These are phyloP conservation scores for Mesochorus sp. DNA, from an alignment of 2,888 invertebrate species.

Conservation along the genomic window DNA sequence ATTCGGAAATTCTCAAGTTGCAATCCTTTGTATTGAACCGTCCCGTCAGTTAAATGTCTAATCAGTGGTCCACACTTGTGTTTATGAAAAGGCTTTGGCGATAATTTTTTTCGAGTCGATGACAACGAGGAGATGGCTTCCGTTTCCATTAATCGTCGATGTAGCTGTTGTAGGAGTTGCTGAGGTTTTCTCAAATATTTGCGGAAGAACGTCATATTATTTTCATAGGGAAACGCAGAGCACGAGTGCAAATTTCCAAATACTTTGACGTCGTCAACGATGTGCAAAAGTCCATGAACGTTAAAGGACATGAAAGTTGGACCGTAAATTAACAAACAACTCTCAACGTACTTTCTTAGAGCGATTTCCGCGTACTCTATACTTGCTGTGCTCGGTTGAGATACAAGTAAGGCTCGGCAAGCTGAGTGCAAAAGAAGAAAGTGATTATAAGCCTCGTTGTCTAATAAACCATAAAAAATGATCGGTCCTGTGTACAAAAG, in stretches of 20 bases:
- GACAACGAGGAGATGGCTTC: constrained; percentile 1
- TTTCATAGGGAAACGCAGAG: constrained; percentile 37
- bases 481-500: constrained; percentile 66
- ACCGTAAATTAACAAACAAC: not conserved
- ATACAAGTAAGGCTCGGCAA: constrained; percentile 2
- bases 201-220: constrained; percentile 33
- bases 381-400: constrained; percentile 5
- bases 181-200: constrained; percentile 3
- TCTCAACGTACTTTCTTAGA: constrained; percentile 8
- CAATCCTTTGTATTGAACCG: constrained; percentile 1
- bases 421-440: constrained; percentile 44
- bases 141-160: not conserved
- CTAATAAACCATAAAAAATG: constrained; percentile 52
- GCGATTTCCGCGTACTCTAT: not conserved
- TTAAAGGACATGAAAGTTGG: constrained; percentile 6
- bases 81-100: not conserved
- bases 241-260: not conserved
- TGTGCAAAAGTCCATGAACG: constrained; percentile 10
- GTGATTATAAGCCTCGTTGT: constrained; percentile 41
- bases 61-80: constrained; percentile 20
- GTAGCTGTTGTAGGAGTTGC: constrained; percentile 21
- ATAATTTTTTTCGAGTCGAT: no score
- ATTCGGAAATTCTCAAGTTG: not conserved
- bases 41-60: not conserved
- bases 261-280: constrained; percentile 16